Base-by-base conservation (phyloP, 2,797 vertebrate genomes). In the Liasis olivaceus region DNA sequence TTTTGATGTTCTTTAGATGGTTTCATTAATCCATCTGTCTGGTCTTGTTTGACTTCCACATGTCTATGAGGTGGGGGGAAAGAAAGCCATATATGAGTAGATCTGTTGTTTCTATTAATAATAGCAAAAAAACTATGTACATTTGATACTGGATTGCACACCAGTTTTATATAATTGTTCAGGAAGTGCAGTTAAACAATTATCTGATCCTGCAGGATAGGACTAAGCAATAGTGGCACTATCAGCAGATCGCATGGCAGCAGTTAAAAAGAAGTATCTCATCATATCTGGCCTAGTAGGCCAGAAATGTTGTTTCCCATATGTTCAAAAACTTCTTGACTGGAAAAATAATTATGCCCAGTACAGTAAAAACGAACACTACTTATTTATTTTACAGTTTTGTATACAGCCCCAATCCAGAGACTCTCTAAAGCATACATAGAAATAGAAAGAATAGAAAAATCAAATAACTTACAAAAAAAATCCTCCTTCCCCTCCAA, bases 41-140 rank as follows among this genome's bases (percentile, higher is more conserved):
- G 93, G 93, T 89, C 96, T 91, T 91, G 95, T 62, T 89, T 24
- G 89, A 91, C 91, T 94, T 96, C 96, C 91, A 96, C 91, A 89
- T 60, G 89, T 77, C 97, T 98, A 92, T 5, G 95, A 92, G 95
- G 36, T 24, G 90, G 17, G 89, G 7, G 56, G 11, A 59, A 58
- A 93, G 36, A 66, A 89, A 93, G 12, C 51, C 9, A 92, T 2
- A 89, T 2, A 47, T 11, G 89, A 14, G 20, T 89, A 89, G 5
- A 92, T 24, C 87, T 89, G 17, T 17, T 28, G 20, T 92, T 91
- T 92, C 26, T 87, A 85, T 72, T 87, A 77, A 14, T 85, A 1
- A 2, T 91, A 85, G n/a, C 26, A 5, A 84, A 90, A 93, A 87
- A 69, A 69, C 8, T 92, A 36, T 3, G 36, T 36, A 24, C 93